Conservation (phyloP, 2,888 invertebrate genomes). For the Chrysotoxum bicinctum region DNA sequence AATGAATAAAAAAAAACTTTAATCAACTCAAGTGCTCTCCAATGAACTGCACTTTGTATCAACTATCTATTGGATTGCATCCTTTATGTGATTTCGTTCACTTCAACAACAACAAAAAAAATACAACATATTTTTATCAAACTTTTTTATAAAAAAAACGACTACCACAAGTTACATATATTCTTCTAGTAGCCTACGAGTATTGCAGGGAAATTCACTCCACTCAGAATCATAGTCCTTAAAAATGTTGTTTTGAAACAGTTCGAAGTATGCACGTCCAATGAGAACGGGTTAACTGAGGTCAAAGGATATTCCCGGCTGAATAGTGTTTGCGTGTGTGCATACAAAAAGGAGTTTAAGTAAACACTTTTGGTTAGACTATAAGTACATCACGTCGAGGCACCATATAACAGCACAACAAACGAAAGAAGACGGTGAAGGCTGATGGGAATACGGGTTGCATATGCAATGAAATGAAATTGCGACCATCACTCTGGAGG, state of each 20-base stretch:
- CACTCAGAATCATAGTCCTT: not conserved
- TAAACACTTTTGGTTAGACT: slow-evolving; percentile 39
- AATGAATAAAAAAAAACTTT: not conserved
- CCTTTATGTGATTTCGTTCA: not conserved
- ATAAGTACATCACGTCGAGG: not conserved
- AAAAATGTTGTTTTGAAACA: slow-evolving; percentile 2
- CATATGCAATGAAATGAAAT: slow-evolving; percentile 18
- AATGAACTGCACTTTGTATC: slow-evolving; percentile 17
- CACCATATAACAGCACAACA: not conserved
- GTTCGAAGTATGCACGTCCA: slow-evolving; percentile 3
- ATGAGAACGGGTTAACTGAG: slow-evolving; percentile 37
- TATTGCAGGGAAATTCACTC: not conserved
- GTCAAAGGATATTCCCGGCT: slow-evolving; percentile 46
- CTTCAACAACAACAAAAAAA: not conserved
- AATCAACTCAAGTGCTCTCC: slow-evolving; percentile 39
- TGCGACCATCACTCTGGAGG: slow-evolving; percentile 6
- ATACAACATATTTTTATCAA: not conserved
- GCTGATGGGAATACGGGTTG: not conserved
- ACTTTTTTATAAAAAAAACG: not conserved
- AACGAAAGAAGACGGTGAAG: not conserved
- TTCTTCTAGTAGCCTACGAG: not conserved
- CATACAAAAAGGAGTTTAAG: slow-evolving; percentile 26
- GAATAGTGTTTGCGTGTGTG: slow-evolving; percentile 15
- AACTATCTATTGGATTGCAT: not conserved
- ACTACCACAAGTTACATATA: not conserved